phyloP scores from a whole-genome alignment of 2,113 vertebrate genomes.

The Brachirus orientalis region DNA sequence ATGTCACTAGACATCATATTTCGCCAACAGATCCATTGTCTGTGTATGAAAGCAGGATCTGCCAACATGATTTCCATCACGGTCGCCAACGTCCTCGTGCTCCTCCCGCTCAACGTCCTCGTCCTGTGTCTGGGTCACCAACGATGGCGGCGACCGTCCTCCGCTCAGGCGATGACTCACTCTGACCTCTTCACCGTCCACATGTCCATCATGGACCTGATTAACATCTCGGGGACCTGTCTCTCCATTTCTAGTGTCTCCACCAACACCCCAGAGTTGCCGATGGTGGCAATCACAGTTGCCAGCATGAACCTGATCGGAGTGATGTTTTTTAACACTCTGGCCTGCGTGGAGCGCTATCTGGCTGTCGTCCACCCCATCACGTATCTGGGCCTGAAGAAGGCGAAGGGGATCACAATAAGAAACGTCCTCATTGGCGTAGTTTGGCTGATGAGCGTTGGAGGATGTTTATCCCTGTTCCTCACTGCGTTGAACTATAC shows the following conservation, averaged over 20 bases:
- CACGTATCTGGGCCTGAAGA: background rate
- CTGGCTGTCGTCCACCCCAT: constrained; percentile 42
- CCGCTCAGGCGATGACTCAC: background rate
- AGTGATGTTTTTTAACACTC: constrained; percentile 12
- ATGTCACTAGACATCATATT: too few species aligned
- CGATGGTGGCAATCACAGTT: background rate
- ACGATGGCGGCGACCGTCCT: accelerated
- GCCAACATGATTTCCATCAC: too few species aligned
- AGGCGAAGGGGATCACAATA: background rate
- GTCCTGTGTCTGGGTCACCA: constrained; percentile 27
- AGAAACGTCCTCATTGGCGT: constrained; percentile 17
- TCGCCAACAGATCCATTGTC: too few species aligned
- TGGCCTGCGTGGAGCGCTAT: constrained; percentile 54
- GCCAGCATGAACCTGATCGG: background rate
- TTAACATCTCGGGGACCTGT: accelerated
- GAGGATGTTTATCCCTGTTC: background rate
- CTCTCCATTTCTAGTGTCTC: accelerated
- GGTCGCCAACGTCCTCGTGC: background rate
- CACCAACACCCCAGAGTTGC: accelerated
- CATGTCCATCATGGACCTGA: background rate
- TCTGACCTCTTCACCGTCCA: constrained; percentile 40
- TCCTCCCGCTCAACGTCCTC: constrained; percentile 25
- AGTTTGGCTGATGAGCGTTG: constrained; percentile 28
- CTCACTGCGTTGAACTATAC: background rate
- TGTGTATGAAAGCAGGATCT: too few species aligned